phyloP scores from a whole-genome alignment of 2,888 invertebrate species.

The Melanotus villosus region DNA sequence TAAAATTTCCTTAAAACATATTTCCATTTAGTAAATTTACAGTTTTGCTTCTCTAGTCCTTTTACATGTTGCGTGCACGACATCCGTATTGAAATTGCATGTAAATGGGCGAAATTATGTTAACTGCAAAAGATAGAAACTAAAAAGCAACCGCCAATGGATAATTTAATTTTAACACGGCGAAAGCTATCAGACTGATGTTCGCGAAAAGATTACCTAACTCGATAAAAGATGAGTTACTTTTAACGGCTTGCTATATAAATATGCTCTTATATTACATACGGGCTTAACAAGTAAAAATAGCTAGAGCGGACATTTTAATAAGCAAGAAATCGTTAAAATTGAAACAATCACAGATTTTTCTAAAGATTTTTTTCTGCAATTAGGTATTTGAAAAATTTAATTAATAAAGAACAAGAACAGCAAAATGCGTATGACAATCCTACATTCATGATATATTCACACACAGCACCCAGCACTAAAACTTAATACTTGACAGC shows the following conservation, averaged over 20 bases:
- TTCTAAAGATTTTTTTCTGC: too few relatives aligned
- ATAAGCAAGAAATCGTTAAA: too few relatives aligned
- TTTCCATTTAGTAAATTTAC: too few relatives aligned
- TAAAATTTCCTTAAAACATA: too few relatives aligned
- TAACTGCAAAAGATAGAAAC: not conserved
- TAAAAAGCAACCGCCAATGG: constrained; percentile 3
- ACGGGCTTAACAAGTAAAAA: too few relatives aligned
- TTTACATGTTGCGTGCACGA: not conserved
- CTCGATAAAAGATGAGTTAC: constrained; percentile 4
- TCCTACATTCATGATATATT: not conserved
- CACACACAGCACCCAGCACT: not conserved
- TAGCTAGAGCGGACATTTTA: too few relatives aligned
- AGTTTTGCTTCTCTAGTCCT: too few relatives aligned
- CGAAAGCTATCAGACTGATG: constrained; percentile 7
- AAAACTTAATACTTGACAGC: constrained; percentile 30
- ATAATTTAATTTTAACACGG: constrained; percentile 18
- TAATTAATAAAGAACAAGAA: too few relatives aligned
- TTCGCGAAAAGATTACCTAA: not conserved
- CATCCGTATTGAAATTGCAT: not conserved
- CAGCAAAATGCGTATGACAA: not conserved
- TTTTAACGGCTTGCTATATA: not conserved
- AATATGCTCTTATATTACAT: not conserved
- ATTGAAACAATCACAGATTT: too few relatives aligned
- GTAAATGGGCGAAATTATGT: not conserved
- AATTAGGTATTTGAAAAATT: too few relatives aligned